phyloP scores from a whole-genome alignment of 1,140 invertebrate species.

The Thaumatotibia leucotreta region DNA sequence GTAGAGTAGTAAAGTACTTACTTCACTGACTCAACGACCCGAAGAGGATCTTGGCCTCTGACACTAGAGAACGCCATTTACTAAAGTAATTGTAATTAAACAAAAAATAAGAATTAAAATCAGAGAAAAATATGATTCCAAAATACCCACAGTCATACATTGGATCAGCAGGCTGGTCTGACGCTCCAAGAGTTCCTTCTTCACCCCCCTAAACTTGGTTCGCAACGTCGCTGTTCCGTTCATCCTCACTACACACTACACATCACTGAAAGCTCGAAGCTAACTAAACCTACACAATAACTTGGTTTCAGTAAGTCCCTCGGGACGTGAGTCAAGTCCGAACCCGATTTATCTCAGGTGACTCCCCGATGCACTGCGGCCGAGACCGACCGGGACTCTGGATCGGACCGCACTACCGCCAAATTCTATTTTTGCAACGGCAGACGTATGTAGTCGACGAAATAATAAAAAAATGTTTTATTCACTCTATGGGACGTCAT shows the following conservation, averaged over 20 bases:
- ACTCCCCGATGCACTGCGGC: constrained; percentile 58
- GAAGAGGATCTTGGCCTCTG: too few species aligned
- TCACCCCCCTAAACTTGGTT: constrained; percentile 85
- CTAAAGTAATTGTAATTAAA: too few species aligned
- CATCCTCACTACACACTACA: constrained; percentile 41
- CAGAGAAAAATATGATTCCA: neutral
- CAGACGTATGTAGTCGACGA: constrained; percentile 54
- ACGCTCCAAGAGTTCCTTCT: constrained; percentile 83
- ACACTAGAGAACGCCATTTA: too few species aligned
- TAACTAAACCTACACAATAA: constrained; percentile 18
- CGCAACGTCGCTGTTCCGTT: constrained; percentile 67
- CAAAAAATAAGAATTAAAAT: too few species aligned
- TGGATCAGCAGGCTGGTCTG: constrained; percentile 83
- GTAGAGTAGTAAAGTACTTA: too few species aligned
- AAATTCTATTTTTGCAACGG: constrained; percentile 75
- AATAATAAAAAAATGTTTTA: constrained; percentile 51
- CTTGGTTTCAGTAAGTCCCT: constrained; percentile 18
- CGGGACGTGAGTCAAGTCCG: constrained; percentile 9
- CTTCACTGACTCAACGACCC: too few species aligned
- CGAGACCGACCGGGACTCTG: constrained; percentile 57
- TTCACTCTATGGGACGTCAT: constrained; percentile 3
- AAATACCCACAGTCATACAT: constrained; percentile 85
- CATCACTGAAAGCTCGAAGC: constrained; percentile 26
- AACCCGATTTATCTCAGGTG: constrained; percentile 46
- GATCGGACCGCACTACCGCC: constrained; percentile 58